A percentile compares a stretch with the other conserved stretches of the same genome.
phyloP scores from a whole-genome alignment of 1,140 invertebrate species.

The Drosophila paulistorum region DNA sequence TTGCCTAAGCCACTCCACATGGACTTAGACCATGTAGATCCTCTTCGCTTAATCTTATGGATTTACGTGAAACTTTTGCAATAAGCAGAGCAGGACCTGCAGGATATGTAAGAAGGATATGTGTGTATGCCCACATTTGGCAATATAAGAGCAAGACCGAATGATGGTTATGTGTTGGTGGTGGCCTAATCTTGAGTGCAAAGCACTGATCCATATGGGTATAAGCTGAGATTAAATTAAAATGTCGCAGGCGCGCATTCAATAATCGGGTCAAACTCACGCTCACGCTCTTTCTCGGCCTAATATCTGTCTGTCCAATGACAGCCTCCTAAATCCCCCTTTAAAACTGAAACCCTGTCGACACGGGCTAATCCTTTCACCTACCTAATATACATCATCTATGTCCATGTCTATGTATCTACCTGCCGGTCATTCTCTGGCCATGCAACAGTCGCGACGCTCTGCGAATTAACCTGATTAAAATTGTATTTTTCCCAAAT shows the following conservation, averaged over 20 bases:
- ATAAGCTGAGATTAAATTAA: conserved; percentile 80
- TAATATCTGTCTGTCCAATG: conserved; percentile 14
- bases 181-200: conserved; percentile 65
- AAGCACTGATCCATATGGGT: conserved; percentile 57
- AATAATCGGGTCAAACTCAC: conserved; percentile 51
- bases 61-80: conserved; percentile 75
- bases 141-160: conserved; percentile 71
- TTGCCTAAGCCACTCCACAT: conserved; percentile 47
- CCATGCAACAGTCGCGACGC: conserved; percentile 66
- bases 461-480: conserved; percentile 80
- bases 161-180: conserved; percentile 5
- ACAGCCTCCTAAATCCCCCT: conserved; percentile 54
- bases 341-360: conserved; percentile 5
- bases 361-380: conserved; percentile 66
- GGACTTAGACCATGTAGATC: conserved; percentile 3
- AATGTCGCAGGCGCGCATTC: conserved; percentile 74
- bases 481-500: conserved; percentile 82
- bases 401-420: not conserved
- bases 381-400: not conserved
- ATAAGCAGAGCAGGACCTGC: conserved; percentile 33
- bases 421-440: conserved; percentile 34
- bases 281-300: not conserved
- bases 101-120: conserved; percentile 4
- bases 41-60: conserved; percentile 59
- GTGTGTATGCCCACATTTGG: conserved; percentile 47